Conservation (phyloP, 2,888 invertebrate species). For the Coenonympha arcania region DNA sequence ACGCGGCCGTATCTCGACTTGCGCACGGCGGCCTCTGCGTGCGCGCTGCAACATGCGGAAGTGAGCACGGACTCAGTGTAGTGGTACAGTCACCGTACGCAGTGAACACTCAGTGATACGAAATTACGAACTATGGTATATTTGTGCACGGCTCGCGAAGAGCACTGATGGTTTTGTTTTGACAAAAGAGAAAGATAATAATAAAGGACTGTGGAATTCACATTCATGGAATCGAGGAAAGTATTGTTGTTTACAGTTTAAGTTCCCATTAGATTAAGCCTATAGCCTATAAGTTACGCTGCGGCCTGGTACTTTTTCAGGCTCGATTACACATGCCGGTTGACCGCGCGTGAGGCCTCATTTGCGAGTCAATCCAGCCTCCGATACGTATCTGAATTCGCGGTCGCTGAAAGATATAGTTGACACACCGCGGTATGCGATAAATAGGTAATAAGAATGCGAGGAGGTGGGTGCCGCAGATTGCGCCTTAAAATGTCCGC, state of each 20-base stretch:
- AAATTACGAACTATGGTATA: constrained; percentile 70
- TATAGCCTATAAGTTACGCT: no score
- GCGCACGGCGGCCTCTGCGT: constrained; percentile 38
- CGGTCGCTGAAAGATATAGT: constrained; percentile 64
- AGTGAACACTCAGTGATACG: constrained; percentile 63
- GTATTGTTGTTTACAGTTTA: constrained; percentile 46
- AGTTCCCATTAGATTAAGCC: neutral
- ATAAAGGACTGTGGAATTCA: constrained; percentile 64
- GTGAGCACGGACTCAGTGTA: constrained; percentile 54
- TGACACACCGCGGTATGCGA: constrained; percentile 59
- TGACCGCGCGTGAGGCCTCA: constrained; percentile 41
- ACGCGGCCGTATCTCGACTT: constrained; percentile 45
- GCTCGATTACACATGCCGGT: neutral
- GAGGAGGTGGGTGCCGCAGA: constrained; percentile 45
- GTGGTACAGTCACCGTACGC: constrained; percentile 51
- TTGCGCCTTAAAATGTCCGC: constrained; percentile 56
- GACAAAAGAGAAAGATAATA: constrained; percentile 36
- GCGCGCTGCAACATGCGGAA: constrained; percentile 70
- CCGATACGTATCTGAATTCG: constrained; percentile 43
- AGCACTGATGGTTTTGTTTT: constrained; percentile 62
- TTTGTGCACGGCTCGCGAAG: constrained; percentile 56
- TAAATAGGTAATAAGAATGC: constrained; percentile 54
- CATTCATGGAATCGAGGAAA: constrained; percentile 69
- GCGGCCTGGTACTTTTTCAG: no score
- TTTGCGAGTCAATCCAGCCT: constrained; percentile 46